phyloP scores from a whole-genome alignment of 2,888 invertebrate species.

The Smittia sp. region DNA sequence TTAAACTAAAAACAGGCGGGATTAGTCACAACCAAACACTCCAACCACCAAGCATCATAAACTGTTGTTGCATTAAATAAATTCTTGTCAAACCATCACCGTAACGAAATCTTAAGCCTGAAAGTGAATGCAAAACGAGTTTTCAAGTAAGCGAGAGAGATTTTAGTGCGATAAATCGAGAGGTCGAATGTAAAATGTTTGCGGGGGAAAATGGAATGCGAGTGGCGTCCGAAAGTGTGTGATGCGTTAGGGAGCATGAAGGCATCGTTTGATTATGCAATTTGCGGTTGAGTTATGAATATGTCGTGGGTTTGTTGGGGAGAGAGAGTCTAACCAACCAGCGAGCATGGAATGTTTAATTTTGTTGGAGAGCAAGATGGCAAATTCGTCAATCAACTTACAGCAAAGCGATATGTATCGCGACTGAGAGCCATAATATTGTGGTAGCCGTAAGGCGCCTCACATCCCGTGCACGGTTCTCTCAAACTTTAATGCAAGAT shows the following conservation, averaged over 20 bases:
- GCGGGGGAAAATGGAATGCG: not conserved
- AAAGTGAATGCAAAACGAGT: not conserved
- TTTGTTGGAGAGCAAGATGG: not conserved
- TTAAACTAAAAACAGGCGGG: not conserved
- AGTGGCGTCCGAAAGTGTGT: not conserved
- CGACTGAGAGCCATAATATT: conserved; percentile 89
- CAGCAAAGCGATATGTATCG: conserved; percentile 80
- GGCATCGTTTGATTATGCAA: not conserved
- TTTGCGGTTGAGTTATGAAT: not conserved
- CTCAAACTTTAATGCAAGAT: conserved; percentile 57
- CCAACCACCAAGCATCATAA: not conserved
- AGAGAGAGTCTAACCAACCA: not conserved
- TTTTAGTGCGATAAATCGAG: no score
- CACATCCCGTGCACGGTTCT: conserved; percentile 76
- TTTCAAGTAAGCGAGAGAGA: no score
- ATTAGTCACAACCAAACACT: not conserved
- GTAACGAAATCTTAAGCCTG: not conserved
- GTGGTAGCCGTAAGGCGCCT: conserved; percentile 92
- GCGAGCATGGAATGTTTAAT: not conserved
- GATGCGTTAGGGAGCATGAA: not conserved
- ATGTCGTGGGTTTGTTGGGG: not conserved
- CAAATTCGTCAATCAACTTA: conserved; percentile 58
- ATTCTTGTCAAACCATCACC: not conserved
- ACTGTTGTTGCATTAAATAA: no score
- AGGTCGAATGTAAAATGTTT: not conserved